Percentiles rank a stretch among this genome's conserved stretches.
Evolutionary conservation across 2,113 vertebrate genomes (phyloP).

Genomic region (Nanger granti): DNA sequence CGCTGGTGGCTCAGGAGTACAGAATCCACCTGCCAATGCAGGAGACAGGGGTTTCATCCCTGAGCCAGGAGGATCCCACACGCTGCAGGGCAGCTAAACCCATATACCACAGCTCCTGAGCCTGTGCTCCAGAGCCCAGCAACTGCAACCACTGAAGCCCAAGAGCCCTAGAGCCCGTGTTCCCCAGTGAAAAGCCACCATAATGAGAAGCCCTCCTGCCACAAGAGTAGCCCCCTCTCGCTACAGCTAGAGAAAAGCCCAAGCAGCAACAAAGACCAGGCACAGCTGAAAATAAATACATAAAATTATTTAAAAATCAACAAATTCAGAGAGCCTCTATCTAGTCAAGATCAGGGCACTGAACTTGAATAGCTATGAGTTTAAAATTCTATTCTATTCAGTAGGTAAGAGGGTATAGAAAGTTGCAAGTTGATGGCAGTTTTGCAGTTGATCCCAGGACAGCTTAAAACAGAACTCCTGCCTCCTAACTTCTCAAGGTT

Average conservation of each 20-base stretch:
- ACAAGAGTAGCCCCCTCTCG: background rate
- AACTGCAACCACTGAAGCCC: background rate
- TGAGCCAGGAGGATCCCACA: background rate
- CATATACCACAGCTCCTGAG: background rate
- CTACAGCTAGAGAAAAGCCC: background rate
- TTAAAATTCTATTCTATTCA: background rate
- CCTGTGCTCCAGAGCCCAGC: background rate
- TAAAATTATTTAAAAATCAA: background rate
- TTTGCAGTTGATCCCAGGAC: constrained; percentile 1
- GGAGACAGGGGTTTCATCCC: background rate
- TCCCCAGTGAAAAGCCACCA: background rate
- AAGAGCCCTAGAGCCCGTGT: background rate
- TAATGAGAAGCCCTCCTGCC: background rate
- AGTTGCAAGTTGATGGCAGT: constrained; percentile 4
- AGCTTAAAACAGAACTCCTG: background rate
- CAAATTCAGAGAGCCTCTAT: background rate
- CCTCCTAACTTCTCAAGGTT: background rate
- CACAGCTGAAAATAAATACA: background rate
- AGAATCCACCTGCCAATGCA: background rate
- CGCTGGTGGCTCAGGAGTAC: background rate
- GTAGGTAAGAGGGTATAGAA: background rate
- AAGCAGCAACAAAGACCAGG: background rate
- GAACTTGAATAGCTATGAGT: background rate
- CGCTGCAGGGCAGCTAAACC: background rate
- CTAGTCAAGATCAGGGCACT: background rate